phyloP scores from a whole-genome alignment of 2,797 vertebrate species.

The Botia kubotai region DNA sequence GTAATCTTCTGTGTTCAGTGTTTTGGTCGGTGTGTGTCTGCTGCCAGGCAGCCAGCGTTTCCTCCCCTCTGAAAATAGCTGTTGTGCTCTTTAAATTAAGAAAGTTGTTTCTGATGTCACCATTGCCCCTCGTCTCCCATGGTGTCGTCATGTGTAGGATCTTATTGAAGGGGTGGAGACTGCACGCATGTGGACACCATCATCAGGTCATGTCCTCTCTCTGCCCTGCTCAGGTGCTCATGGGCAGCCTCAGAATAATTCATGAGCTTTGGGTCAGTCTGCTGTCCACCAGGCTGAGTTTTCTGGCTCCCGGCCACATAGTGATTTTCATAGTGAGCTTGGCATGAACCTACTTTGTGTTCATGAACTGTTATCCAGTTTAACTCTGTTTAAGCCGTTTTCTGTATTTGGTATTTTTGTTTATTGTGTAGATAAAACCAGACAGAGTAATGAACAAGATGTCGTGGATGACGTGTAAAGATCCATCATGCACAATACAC shows the following conservation, averaged over 20 bases:
- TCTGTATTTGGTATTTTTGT: too few relatives aligned
- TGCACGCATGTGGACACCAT: constrained; percentile 35
- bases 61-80: constrained; percentile 23
- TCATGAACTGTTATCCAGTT: too few relatives aligned
- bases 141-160: constrained; percentile 48
- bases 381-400: too few relatives aligned
- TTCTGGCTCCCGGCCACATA: constrained; percentile 55
- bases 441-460: too few relatives aligned
- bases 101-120: constrained; percentile 46
- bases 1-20: constrained; percentile 32
- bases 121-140: neutral
- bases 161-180: constrained; percentile 29
- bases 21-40: constrained; percentile 24
- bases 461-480: too few relatives aligned
- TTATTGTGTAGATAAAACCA: too few relatives aligned
- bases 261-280: constrained; percentile 62
- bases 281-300: constrained; percentile 50
- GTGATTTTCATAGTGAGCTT: constrained; percentile 51
- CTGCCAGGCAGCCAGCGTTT: constrained; percentile 31
- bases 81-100: constrained; percentile 56
- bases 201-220: constrained; percentile 58
- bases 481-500: neutral
- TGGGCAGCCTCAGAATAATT: constrained; percentile 61
- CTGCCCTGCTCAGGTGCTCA: constrained; percentile 63
- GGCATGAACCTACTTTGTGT: too few relatives aligned